phyloP scores from a whole-genome alignment of 2,113 vertebrate genomes.

The Pontoporia blainvillei region DNA sequence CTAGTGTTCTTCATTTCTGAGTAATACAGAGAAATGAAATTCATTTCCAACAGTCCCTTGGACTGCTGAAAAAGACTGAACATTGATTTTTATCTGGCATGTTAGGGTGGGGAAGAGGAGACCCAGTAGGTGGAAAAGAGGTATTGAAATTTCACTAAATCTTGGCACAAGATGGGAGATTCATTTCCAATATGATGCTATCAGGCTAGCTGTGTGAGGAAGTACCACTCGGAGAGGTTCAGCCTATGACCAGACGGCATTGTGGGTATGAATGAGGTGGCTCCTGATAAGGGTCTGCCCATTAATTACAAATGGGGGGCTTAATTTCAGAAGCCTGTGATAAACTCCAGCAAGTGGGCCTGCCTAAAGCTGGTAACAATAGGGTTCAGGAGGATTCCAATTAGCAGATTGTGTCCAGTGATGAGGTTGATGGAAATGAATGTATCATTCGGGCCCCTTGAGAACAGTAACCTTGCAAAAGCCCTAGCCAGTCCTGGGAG shows the following conservation, averaged over 20 bases:
- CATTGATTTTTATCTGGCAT: conserved; percentile 44
- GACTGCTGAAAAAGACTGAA: background rate
- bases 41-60: background rate
- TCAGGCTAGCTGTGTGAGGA: background rate
- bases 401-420: conserved; percentile 68
- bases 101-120: background rate
- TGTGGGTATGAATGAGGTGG: conserved; percentile 31
- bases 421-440: conserved; percentile 72
- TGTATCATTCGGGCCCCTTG: conserved; percentile 58
- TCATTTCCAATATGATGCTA: conserved; percentile 41
- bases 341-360: background rate
- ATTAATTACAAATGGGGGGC: conserved; percentile 15
- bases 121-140: background rate
- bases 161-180: conserved; percentile 19
- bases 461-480: conserved; percentile 74
- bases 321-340: conserved; percentile 55
- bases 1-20: conserved; percentile 24
- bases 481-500: conserved; percentile 50
- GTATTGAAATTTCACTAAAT: conserved; percentile 27
- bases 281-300: conserved; percentile 34
- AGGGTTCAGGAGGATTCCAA: conserved; percentile 57
- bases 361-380: conserved; percentile 27
- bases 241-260: conserved; percentile 27
- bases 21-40: conserved; percentile 44
- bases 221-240: background rate